These are phyloP conservation scores for Dryobates pubescens DNA, from an alignment of 2,797 vertebrate genomes.

Conservation along the genomic window DNA sequence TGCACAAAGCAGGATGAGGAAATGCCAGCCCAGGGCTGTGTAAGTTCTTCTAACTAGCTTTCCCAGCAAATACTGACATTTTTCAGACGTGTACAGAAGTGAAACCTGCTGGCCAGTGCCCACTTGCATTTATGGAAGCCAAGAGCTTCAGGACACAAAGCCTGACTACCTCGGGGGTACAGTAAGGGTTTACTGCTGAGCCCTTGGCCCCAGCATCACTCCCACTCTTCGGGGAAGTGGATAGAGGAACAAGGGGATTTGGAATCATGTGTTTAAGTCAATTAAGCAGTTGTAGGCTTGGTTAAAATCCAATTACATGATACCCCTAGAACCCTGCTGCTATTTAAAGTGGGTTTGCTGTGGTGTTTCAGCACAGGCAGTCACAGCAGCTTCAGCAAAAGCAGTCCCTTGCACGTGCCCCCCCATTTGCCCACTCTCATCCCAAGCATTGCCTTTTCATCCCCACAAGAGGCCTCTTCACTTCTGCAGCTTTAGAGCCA, in stretches of 20 bases:
- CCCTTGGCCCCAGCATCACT: not conserved
- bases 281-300: conserved; percentile 38
- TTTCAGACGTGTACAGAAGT: not conserved
- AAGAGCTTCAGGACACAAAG: not conserved
- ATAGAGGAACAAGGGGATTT: conserved; percentile 43
- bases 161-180: not conserved
- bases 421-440: not conserved
- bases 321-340: not conserved
- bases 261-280: conserved; percentile 55
- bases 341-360: not conserved
- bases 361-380: not conserved
- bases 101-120: not conserved
- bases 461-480: not conserved
- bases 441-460: not conserved
- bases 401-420: not conserved
- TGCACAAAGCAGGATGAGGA: not conserved
- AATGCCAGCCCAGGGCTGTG: not conserved
- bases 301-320: conserved; percentile 38
- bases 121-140: fast-evolving
- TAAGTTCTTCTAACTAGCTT: not conserved
- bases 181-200: not conserved
- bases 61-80: not conserved
- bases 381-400: not conserved
- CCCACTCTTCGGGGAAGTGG: not conserved
- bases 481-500: not conserved